Percentiles rank a stretch among this genome's conserved stretches.
Evolutionary conservation across 2,888 invertebrate species (phyloP).

Genomic region (Gerris lacustris): DNA sequence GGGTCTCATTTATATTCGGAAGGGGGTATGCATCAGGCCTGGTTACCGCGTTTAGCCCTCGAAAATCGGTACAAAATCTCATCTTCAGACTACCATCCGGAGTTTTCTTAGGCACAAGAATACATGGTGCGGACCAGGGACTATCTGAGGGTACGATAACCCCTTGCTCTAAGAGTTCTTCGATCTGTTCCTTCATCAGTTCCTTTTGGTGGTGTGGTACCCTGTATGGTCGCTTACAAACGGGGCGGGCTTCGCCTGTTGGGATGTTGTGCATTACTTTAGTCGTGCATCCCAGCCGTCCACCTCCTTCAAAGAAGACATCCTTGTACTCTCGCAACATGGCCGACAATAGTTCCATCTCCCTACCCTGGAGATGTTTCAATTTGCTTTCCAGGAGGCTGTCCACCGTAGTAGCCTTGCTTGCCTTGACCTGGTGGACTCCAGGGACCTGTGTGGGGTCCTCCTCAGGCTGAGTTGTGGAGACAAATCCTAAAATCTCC

Average conservation of each 20-base stretch:
- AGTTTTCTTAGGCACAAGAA: slow-evolving; percentile 34
- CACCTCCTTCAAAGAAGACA: no score
- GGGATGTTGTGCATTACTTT: background rate
- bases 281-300: background rate
- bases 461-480: no score
- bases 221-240: slow-evolving; percentile 21
- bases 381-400: no score
- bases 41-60: slow-evolving; percentile 28
- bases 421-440: no score
- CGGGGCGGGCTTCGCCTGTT: slow-evolving; percentile 13
- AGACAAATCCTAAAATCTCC: no score
- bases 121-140: slow-evolving; percentile 34
- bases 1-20: slow-evolving; percentile 32
- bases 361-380: no score
- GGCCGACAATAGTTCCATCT: no score
- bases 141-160: slow-evolving; percentile 28
- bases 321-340: no score
- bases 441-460: no score
- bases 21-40: slow-evolving; percentile 27
- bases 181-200: slow-evolving; percentile 23
- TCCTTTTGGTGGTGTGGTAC: slow-evolving; percentile 20
- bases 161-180: slow-evolving; percentile 28
- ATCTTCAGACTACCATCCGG: slow-evolving; percentile 22
- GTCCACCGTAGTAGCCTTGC: no score
- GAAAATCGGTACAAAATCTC: slow-evolving; percentile 30